phyloP scores from a whole-genome alignment of 2,113 vertebrate species.

The Caloenas nicobarica region DNA sequence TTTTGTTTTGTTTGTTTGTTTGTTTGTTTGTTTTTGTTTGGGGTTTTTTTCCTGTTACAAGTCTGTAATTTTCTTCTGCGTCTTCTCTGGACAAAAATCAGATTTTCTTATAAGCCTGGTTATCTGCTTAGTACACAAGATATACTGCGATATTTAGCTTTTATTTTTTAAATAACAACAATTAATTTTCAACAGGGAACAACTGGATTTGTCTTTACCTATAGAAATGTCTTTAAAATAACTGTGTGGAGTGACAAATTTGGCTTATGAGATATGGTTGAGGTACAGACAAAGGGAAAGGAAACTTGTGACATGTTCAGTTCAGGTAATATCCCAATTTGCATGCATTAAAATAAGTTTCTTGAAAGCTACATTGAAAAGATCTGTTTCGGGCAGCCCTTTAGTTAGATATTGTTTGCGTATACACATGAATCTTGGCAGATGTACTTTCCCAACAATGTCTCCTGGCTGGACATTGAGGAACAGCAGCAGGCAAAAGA shows the following conservation, averaged over 20 bases:
- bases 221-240: background rate
- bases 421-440: background rate
- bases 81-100: background rate
- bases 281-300: background rate
- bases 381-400: background rate
- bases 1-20: background rate
- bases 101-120: background rate
- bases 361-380: background rate
- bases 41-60: background rate
- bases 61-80: background rate
- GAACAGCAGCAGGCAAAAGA: background rate
- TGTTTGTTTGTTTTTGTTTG: too few relatives aligned
- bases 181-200: background rate
- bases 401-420: background rate
- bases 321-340: background rate
- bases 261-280: background rate
- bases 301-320: background rate
- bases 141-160: background rate
- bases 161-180: background rate
- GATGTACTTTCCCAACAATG: background rate
- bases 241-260: background rate
- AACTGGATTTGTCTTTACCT: background rate
- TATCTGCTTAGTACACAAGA: background rate
- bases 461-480: background rate
- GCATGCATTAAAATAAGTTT: background rate